Base-by-base conservation (phyloP, 2,888 invertebrate species). In the Lasioglossum lativentre region DNA sequence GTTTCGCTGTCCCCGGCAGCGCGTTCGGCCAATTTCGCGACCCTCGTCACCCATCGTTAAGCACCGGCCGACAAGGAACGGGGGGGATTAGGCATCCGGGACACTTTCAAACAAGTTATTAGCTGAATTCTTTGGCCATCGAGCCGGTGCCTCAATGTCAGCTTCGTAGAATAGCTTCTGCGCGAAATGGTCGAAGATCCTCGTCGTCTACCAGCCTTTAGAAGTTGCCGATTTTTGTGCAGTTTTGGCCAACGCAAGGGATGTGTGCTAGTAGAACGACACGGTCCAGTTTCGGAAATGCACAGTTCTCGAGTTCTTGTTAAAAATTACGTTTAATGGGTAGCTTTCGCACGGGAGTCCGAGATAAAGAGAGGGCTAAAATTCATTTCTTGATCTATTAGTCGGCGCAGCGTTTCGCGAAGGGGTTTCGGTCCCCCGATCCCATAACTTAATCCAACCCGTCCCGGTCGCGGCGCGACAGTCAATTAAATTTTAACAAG, bases 401-500 rank as follows among this genome's bases (percentile, higher is more conserved):
- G 30, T 27, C 73, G 68, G 80, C n/a, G 68, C 52, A 63, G n/a
- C 74, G 56, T 45, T 75, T 66, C 66, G 72, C 75, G 52, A 56
- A 52, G 52, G 56, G 42, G n/a, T n/a, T 59, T 59, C 5, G 30
- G 14, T 52, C n/a, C 70, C 30, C 56, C 40, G 66, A 83, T 78
- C 45, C 72, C 34, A 83, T 81, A 78, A 75, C 40, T 75, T 71
- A 52, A 85, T 78, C 66, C 63, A 45, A 30, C 45, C 38, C 71
- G 75, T 52, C 10, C 56, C n/a, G 75, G 66, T 52, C 52, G 66
- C n/a, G 75, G 52, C 72, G 75, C 52, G 66, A 34, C 83, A 52
- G 75, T 72, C 85, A 85, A 85, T 85, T 85, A 85, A 83, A 68
- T 83, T 72, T 45, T 52, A 66, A 19, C 52, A 59, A 76, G 52